Evolutionary conservation across 2,888 invertebrate genomes (phyloP).

Genomic region (Apamea epomidion): DNA sequence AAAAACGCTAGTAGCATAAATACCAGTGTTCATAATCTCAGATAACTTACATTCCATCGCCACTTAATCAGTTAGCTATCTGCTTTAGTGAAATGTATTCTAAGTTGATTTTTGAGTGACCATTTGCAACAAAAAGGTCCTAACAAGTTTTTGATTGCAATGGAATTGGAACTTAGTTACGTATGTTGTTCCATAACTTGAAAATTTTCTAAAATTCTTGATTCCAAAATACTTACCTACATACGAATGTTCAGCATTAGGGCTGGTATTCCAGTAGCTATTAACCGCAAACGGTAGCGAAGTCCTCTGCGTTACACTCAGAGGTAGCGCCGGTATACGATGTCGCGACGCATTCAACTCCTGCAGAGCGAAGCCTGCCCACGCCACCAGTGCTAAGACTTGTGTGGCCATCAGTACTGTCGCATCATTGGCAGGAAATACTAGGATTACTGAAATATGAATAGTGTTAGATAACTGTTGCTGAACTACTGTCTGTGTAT

Average conservation of each 20-base stretch:
- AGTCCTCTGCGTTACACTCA: slow-evolving; percentile 76
- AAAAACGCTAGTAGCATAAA: not conserved
- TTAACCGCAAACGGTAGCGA: slow-evolving; percentile 79
- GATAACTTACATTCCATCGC: not conserved
- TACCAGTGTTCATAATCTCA: too few species aligned
- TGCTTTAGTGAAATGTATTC: not conserved
- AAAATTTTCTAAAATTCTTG: not conserved
- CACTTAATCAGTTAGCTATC: not conserved
- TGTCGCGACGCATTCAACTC: slow-evolving; percentile 79
- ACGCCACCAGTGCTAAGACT: slow-evolving; percentile 79
- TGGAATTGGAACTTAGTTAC: not conserved
- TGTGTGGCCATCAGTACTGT: slow-evolving; percentile 81
- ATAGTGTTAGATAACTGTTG: not conserved
- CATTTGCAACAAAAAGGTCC: not conserved
- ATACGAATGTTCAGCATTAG: slow-evolving; percentile 84
- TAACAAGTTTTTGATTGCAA: not conserved
- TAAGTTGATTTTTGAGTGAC: not conserved
- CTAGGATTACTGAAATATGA: slow-evolving; percentile 80
- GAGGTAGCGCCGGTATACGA: slow-evolving; percentile 82
- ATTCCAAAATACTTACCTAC: slow-evolving; percentile 74
- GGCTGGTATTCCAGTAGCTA: slow-evolving; percentile 84
- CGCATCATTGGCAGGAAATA: slow-evolving; percentile 85
- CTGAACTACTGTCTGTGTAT: not conserved
- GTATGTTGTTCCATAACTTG: not conserved
- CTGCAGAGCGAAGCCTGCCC: slow-evolving; percentile 85